Conservation (phyloP, 1,140 invertebrate species). For the Mya arenaria region DNA sequence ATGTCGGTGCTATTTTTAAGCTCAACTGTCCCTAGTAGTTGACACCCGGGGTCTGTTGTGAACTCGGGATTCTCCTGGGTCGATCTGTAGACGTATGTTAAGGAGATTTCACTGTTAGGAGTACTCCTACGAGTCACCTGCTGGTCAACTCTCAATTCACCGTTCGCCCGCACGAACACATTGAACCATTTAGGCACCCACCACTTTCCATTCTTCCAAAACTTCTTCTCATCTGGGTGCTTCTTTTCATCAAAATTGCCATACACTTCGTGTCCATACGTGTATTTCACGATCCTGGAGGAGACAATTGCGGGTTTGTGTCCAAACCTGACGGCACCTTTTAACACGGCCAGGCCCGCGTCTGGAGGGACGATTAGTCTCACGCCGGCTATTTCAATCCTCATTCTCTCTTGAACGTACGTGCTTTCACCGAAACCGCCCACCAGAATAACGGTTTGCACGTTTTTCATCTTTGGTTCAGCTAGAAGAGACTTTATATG, state of each 20-base stretch:
- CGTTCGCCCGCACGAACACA: neutral
- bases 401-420: slow-evolving; percentile 11
- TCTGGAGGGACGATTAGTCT: slow-evolving; percentile 16
- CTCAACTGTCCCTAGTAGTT: neutral
- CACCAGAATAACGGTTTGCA: slow-evolving; percentile 30
- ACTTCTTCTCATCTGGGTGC: neutral
- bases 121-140: neutral
- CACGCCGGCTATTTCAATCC: neutral
- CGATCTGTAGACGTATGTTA: neutral
- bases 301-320: slow-evolving; percentile 16
- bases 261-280: neutral
- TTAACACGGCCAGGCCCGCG: slow-evolving; percentile 18
- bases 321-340: slow-evolving; percentile 36
- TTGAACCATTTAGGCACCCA: neutral
- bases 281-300: slow-evolving; percentile 12
- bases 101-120: neutral
- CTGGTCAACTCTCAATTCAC: neutral
- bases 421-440: slow-evolving; percentile 43
- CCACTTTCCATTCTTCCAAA: neutral
- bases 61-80: neutral
- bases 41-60: neutral
- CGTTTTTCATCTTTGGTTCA: neutral
- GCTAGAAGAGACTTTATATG: neutral
- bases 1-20: neutral
- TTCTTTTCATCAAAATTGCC: neutral